Evolutionary conservation across 2,797 vertebrate species (phyloP).

Genomic region (Hydrocynus forskahlii): DNA sequence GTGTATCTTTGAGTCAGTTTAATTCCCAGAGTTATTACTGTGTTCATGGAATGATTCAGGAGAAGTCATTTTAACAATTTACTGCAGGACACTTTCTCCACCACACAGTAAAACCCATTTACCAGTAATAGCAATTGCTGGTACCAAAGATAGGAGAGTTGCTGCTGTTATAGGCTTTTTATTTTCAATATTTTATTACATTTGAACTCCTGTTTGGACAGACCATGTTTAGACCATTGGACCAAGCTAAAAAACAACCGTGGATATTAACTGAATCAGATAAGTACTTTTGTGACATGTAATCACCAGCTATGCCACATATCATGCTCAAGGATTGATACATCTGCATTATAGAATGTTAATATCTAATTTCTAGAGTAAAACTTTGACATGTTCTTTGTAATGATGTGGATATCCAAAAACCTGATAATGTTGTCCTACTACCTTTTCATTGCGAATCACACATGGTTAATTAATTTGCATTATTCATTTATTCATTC

Average conservation of each 20-base stretch:
- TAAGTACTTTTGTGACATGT: neutral
- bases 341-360: too few relatives aligned
- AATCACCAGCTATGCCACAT: neutral
- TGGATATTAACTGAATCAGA: neutral
- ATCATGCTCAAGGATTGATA: neutral
- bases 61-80: constrained; percentile 21
- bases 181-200: neutral
- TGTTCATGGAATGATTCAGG: constrained; percentile 8
- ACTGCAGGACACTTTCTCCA: constrained; percentile 8
- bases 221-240: neutral
- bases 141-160: neutral
- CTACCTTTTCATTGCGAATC: too few relatives aligned
- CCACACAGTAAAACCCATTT: neutral
- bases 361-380: too few relatives aligned
- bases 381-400: too few relatives aligned
- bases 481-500: too few relatives aligned
- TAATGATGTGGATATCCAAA: too few relatives aligned
- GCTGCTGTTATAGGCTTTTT: neutral
- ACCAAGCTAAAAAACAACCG: neutral
- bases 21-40: constrained; percentile 1
- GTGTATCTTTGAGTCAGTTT: constrained; percentile 7
- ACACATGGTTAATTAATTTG: too few relatives aligned
- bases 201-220: neutral
- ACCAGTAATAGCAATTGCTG: constrained; percentile 16
- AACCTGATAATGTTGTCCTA: too few relatives aligned